Percentiles rank a stretch among this genome's conserved stretches.
Evolutionary conservation across 2,113 vertebrate species (phyloP).

Genomic region (Suricata suricatta): DNA sequence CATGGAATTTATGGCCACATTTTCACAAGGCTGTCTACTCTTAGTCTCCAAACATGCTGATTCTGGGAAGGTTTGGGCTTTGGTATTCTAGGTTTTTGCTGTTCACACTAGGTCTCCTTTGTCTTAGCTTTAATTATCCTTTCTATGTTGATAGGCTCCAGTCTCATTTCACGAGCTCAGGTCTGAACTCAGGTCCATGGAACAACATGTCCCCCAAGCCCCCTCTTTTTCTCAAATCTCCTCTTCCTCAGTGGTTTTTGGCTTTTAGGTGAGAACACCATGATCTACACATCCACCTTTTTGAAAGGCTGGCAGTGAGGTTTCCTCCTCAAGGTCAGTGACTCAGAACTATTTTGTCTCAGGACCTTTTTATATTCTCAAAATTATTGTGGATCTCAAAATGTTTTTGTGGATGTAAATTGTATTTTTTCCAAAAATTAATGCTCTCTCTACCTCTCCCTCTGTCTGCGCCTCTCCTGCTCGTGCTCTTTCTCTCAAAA

Average conservation of each 20-base stretch:
- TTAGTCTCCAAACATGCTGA: rapidly evolving
- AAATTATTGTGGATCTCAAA: background rate
- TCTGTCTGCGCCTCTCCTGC: no score
- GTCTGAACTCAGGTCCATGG: background rate
- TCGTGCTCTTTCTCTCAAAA: no score
- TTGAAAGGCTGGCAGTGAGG: background rate
- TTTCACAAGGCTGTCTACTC: background rate
- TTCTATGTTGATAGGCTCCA: background rate
- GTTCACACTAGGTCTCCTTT: background rate
- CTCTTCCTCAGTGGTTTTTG: background rate
- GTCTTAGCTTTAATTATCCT: background rate
- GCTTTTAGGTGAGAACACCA: background rate
- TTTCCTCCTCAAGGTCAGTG: no score
- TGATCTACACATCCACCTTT: no score
- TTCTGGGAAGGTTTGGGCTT: background rate
- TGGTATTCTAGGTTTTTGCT: no score
- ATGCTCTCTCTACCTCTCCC: no score
- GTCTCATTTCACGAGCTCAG: background rate
- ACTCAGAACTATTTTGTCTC: background rate
- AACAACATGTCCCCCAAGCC: background rate
- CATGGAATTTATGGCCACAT: background rate
- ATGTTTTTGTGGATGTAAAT: background rate
- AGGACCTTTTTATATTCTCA: background rate
- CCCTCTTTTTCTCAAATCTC: background rate
- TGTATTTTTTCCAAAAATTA: background rate